Evolutionary conservation across 2,888 invertebrate genomes (phyloP), one percentile per base, ranked within the genome.

Genomic region (Cyrtodaria siliqua): DNA sequence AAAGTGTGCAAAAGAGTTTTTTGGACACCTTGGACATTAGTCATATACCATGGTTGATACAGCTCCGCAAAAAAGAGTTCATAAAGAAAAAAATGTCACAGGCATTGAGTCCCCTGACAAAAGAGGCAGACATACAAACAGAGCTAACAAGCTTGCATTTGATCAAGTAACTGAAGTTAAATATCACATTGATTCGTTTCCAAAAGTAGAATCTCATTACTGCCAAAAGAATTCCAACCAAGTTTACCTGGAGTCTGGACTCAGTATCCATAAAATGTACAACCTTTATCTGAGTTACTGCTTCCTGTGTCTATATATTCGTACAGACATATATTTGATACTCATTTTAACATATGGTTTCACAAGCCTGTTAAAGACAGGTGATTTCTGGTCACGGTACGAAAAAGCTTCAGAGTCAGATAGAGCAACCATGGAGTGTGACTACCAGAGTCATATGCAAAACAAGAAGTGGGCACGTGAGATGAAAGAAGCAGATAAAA

Each of bases 401-500:
- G 38, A 63, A 50, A 67, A 71, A 29, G 24, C 44, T 6, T 20
- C 38, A n/a, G 60, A 18, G 27, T 50, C 52, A 16, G 62, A 72
- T 33, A 50, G 66, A 60, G 24, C 42, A 42, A 33, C 4, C 3
- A 20, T 57, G 12, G 3, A 29, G 6, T 9, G 12, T 8, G 23
- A 24, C 27, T 64, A 60, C 60, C 40, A 60, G 12, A 52, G 33
- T 12, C 60, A 72, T 24, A 61, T 66, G 1, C 12, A 55, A 55
- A 66, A 72, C 50, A 72, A 66, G 66, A 33, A 53, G 33, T 38
- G 38, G 14, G 59, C 55, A 27, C 29, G 66, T n/a, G 18, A 64
- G 47, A 23, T 53, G 26, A 72, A 72, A 64, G 59, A 59, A 52
- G 14, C 16, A 47, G 72, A 59, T 53, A 72, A 72, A 60, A n/a